Percentiles rank a stretch among this genome's conserved stretches.
phyloP scores from a whole-genome alignment of 2,888 invertebrate species.

The Taenaris catops region DNA sequence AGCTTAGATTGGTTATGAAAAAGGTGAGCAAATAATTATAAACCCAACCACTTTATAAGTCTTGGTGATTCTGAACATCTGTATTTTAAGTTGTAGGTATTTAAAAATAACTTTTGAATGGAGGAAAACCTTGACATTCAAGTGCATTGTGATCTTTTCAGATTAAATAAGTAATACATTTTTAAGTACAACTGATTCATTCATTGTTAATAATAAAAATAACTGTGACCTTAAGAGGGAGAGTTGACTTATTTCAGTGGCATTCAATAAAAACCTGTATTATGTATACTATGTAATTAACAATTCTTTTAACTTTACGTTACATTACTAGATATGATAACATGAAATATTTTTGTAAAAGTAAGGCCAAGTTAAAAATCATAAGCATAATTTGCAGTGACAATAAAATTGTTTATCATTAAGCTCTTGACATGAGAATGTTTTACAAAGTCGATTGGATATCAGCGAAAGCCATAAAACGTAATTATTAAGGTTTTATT shows the following conservation, averaged over 20 bases:
- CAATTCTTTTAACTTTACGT: too few species aligned
- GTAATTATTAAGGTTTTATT: slow-evolving; percentile 1
- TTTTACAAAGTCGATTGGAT: slow-evolving; percentile 3
- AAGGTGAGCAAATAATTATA: too few species aligned
- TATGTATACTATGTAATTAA: too few species aligned
- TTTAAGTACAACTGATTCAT: background rate
- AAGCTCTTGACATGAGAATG: slow-evolving; percentile 1
- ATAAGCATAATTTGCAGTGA: background rate
- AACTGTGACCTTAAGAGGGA: background rate
- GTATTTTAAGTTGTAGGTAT: too few species aligned
- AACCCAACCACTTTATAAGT: too few species aligned
- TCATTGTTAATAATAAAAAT: background rate
- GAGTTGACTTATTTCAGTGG: too few species aligned
- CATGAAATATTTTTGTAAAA: too few species aligned
- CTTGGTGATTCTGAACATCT: too few species aligned
- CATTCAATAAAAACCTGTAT: too few species aligned
- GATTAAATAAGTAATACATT: slow-evolving; percentile 4
- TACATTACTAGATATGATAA: too few species aligned
- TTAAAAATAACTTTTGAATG: slow-evolving; percentile 6
- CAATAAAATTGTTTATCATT: slow-evolving; percentile 1
- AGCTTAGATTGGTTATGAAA: too few species aligned
- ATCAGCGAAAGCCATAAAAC: background rate
- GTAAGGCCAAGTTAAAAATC: too few species aligned
- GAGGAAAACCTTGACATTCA: slow-evolving; percentile 8
- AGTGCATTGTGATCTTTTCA: slow-evolving; percentile 1